Base-by-base conservation (phyloP, 2,888 invertebrate genomes). In the Carabus problematicus region DNA sequence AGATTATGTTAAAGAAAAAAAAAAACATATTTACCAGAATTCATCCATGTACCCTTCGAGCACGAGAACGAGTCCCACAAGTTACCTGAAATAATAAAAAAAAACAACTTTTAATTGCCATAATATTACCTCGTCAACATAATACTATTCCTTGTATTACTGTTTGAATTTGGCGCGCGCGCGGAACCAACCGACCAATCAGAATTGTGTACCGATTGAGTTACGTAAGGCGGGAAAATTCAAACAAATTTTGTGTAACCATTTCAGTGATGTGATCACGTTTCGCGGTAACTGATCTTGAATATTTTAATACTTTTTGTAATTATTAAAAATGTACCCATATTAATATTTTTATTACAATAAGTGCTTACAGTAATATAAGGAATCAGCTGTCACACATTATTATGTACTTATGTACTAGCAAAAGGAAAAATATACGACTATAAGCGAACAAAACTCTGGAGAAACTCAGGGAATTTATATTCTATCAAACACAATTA, bases 261-360 rank as follows among this genome's bases (percentile, higher is more conserved):
- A 29, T 2, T 29, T 29, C 29, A 29, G 29, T 52, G 8, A 18
- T 52, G 3, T n/a, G 3, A 52, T 2, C 7, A 45, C n/a, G 19
- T 52, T 14, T 52, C 52, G 18, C 40, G 56, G 56, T 56, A n/a
- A 56, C 40, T 40, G 56, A 9, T 39, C 11, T 12, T 56, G 29
- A 11, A 14, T 29, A 29, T 29, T 29, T 58, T 43, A 55, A 41
- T 56, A 41, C 29, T 62, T 49, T 43, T 49, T 54, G 42, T 54
- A 69, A 69, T 62, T 62, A 62, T 18, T 39, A 69, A 69, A 61
- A 19, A 52, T 16, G 47, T 62, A 55, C 69, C 69, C 54, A 69
- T 56, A 69, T 54, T 40, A 69, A 69, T 62, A 56, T 69, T 62
- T 61, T 69, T 69, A 69, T 69, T 69, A 62, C 62, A 69, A 69